These are phyloP conservation scores for Drosophila quinaria DNA, from an alignment of 2,888 invertebrate genomes.

Conservation along the genomic window DNA sequence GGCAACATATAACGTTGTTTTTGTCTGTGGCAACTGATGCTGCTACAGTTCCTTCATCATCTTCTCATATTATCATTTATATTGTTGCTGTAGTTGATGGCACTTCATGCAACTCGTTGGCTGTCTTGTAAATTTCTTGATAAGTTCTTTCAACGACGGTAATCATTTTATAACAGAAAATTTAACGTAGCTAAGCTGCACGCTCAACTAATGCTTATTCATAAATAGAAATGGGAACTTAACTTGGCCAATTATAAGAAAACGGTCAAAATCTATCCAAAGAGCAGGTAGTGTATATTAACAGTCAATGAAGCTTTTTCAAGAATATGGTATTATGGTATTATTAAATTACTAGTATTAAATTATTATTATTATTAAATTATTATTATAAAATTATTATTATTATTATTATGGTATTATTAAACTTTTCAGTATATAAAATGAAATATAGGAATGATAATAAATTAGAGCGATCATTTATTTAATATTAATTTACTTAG, in stretches of 20 bases:
- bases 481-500: too few relatives aligned
- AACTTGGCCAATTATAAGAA: slow-evolving; percentile 4
- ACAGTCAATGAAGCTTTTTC: too few relatives aligned
- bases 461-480: too few relatives aligned
- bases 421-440: too few relatives aligned
- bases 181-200: slow-evolving; percentile 30
- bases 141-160: slow-evolving; percentile 37
- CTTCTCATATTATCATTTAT: background rate
- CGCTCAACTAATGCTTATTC: slow-evolving; percentile 17
- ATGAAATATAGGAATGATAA: too few relatives aligned
- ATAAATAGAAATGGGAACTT: slow-evolving; percentile 1
- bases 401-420: too few relatives aligned
- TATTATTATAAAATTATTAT: too few relatives aligned
- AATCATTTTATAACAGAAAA: slow-evolving; percentile 47
- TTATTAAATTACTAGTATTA: too few relatives aligned
- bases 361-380: too few relatives aligned
- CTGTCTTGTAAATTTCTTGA: slow-evolving; percentile 32
- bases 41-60: background rate
- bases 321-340: background rate
- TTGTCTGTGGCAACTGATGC: slow-evolving; percentile 19
- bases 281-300: background rate
- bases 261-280: background rate
- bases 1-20: slow-evolving; percentile 38
- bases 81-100: slow-evolving; percentile 28
- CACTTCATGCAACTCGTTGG: slow-evolving; percentile 50